A percentile compares a stretch with the other conserved stretches of the same genome.
Conservation (phyloP, 1,140 invertebrate species). For the Lithobius niger region DNA sequence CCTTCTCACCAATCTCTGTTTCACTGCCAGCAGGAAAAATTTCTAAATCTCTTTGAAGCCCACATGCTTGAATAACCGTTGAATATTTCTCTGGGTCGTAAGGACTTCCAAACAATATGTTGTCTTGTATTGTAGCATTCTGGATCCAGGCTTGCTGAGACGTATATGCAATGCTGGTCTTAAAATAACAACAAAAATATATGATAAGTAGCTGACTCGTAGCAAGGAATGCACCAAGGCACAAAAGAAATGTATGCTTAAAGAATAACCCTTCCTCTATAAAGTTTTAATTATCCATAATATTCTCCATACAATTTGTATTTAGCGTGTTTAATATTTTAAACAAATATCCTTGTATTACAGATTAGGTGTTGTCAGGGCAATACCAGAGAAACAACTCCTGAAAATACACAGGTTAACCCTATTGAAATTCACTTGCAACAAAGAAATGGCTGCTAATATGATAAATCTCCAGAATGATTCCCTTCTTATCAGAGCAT, state of each 20-base stretch:
- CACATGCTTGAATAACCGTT: conserved; percentile 67
- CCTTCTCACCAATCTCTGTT: conserved; percentile 51
- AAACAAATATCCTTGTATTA: conserved; percentile 38
- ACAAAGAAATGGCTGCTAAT: no score
- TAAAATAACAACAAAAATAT: not conserved
- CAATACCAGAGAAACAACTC: not conserved
- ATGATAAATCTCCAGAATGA: no score
- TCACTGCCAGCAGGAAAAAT: conserved; percentile 72
- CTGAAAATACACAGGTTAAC: no score
- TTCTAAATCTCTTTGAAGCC: conserved; percentile 66
- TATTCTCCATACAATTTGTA: conserved; percentile 60
- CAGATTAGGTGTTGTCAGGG: not conserved
- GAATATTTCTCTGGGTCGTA: conserved; percentile 50
- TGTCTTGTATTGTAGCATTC: conserved; percentile 37
- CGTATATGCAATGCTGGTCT: conserved; percentile 31
- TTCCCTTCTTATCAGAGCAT: no score
- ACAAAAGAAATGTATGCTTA: conserved; percentile 37
- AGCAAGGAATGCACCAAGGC: no score
- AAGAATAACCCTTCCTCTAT: not conserved
- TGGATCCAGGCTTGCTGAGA: conserved; percentile 46
- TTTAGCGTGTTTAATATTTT: conserved; percentile 80
- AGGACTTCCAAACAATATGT: conserved; percentile 43
- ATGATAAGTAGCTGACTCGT: no score
- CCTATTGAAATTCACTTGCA: no score
- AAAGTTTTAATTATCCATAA: conserved; percentile 34